Base-by-base conservation (phyloP, 2,113 vertebrate species). In the Heteronetta atricapilla region DNA sequence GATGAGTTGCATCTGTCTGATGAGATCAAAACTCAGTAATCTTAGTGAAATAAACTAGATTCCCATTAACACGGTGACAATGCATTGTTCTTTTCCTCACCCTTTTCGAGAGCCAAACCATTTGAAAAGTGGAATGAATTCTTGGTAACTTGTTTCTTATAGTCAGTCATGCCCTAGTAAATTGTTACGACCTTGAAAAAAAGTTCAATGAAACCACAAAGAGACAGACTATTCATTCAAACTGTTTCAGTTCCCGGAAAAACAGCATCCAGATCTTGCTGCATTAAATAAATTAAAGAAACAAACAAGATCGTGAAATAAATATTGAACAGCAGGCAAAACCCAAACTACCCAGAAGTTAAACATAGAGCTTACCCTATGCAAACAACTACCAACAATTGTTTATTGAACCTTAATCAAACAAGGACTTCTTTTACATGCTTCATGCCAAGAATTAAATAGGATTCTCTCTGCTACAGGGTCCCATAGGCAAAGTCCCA, bases 391-490 rank as follows among this genome's bases (percentile, higher is more conserved):
- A 88, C 53, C 66, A 88, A 82, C 58, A 64, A 91, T 64, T 94
- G 58, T 85, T 92, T 96, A 91, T 84, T 90, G 89, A 94, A 95
- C 77, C 81, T 95, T 88, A 96, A 94, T 83, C 77, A 94, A 91
- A 78, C 72, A 92, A 93, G 50, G 56, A 67, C 56, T 91, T 60
- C 40, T 87, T 92, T 78, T 81, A 31, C 56, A 82, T 31, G 11
- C 68, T 20, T 63, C 59, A 58, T 52, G 89, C 72, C 93, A 95
- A 76, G 91, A 96, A 94, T 88, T 94, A 96, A 91, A 96, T 28
- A 83, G 87, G 82, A 92, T 82, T 95, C 90, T 82, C 63, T 93
- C 58, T 93, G 85, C 64, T 86, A 84, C n/a, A 38, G 58, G 16
- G 46, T 90, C 87, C 80, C 90, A 87, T 21, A 93, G 82, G 89